Conservation (phyloP, 1,140 invertebrate species). For the Platorchestia sp. region DNA sequence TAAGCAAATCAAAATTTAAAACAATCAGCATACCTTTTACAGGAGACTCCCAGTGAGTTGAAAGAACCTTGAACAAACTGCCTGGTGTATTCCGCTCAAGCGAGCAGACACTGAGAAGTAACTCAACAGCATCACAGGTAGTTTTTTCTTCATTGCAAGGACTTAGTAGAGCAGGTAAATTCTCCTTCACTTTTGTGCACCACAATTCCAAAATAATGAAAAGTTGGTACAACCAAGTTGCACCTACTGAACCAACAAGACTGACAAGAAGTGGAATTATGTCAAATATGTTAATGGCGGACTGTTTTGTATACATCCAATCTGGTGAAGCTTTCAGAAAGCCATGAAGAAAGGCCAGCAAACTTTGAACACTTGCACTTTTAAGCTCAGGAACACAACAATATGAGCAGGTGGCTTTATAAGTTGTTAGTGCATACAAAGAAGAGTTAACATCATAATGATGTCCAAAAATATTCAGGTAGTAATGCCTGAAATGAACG, state of each 20-base stretch:
- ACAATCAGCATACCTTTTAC: background rate
- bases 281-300: background rate
- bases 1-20: background rate
- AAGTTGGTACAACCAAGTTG: background rate
- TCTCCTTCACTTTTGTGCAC: background rate
- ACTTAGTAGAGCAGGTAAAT: background rate
- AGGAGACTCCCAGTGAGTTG: constrained; percentile 28
- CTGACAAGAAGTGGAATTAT: background rate
- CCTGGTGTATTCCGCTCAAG: background rate
- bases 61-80: constrained; percentile 3
- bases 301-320: background rate
- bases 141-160: background rate
- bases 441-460: background rate
- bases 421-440: background rate
- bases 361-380: background rate
- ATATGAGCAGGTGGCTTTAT: background rate
- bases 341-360: background rate
- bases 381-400: background rate
- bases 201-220: constrained; percentile 7
- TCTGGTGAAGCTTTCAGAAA: background rate
- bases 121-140: background rate
- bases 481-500: background rate
- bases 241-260: background rate
- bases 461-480: background rate
- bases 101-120: background rate